Percentiles rank a stretch among this genome's conserved stretches.
Evolutionary conservation across 1,140 invertebrate genomes (phyloP).

Genomic region (Melipona quadrifasciata): DNA sequence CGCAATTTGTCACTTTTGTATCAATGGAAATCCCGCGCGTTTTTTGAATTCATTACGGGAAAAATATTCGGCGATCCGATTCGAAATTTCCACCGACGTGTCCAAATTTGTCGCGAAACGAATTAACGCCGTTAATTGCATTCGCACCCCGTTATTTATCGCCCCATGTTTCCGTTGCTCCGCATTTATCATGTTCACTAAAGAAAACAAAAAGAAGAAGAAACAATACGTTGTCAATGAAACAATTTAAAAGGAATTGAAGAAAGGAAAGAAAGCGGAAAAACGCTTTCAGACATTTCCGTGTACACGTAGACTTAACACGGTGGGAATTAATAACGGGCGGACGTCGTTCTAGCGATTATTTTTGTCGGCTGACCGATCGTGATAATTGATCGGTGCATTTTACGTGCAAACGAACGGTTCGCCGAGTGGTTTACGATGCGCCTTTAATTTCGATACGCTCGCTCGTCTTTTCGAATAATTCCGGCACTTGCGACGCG

Average conservation of each 20-base stretch:
- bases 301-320: slow-evolving; percentile 7
- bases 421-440: not conserved
- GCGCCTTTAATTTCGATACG: not conserved
- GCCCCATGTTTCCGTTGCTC: too few relatives aligned
- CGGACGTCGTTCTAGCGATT: slow-evolving; percentile 18
- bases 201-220: too few relatives aligned
- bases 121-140: not conserved
- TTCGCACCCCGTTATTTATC: not conserved
- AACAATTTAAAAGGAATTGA: not conserved
- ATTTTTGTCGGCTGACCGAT: slow-evolving; percentile 2
- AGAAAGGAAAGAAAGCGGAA: not conserved
- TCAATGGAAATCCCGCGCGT: too few relatives aligned
- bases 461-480: not conserved
- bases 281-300: not conserved
- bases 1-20: too few relatives aligned
- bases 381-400: slow-evolving; percentile 40
- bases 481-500: not conserved
- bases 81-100: too few relatives aligned
- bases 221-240: not conserved
- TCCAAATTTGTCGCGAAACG: not conserved
- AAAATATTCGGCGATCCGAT: too few relatives aligned
- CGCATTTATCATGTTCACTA: not conserved
- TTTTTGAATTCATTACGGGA: too few relatives aligned
- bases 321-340: not conserved
- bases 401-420: slow-evolving; percentile 4